Evolutionary conservation across 2,888 invertebrate genomes (phyloP), one percentile per base, ranked within the genome.

Genomic region (Xestia c-nigrum): DNA sequence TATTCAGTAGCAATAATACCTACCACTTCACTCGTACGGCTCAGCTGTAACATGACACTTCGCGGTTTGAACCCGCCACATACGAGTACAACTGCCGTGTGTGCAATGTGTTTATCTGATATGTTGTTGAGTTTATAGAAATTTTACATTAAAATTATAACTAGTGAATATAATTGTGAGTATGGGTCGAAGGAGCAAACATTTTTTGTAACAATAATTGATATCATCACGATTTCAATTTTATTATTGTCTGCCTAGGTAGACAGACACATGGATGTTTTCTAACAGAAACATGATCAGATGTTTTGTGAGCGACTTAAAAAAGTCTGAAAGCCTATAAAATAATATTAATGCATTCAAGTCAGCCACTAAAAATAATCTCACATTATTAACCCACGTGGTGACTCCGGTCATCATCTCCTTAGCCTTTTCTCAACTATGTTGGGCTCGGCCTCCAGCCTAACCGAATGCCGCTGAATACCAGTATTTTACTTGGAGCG

Each of bases 51-150:
- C 74, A n/a, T 52, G 89, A 94, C 85, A 91, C 90, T 68, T 68
- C 87, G 92, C 86, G 93, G 92, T 92, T 92, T 93, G 92, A 93
- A 93, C 93, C 85, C 90, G 78, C 84, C 87, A 87, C 85, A 76
- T 38, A 21, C 87, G 84, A 87, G 61, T 52, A 21, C 50, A 63
- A 19, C 50, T 81, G 50, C 38, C 50, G 67, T 38, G 24, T 55
- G 21, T 46, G 12, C 24, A 0, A 61, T 47, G 14, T 65, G 21
- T 71, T n/a, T 57, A 67, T 64, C 10, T 31, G 46, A 46, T 50
- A 69, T 57, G 0, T 40, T 55, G n/a, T 65, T 14, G 50, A 70
- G 5, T 52, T 52, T 80, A 78, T 59, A 59, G 12, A 40, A 74
- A 9, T 19, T 38, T 38, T 19, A 31, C 3, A 16, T 31, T 24